Percentiles rank a stretch among this genome's conserved stretches.
Evolutionary conservation across 1,140 invertebrate species (phyloP).

Genomic region (Helicorthomorpha holstii): DNA sequence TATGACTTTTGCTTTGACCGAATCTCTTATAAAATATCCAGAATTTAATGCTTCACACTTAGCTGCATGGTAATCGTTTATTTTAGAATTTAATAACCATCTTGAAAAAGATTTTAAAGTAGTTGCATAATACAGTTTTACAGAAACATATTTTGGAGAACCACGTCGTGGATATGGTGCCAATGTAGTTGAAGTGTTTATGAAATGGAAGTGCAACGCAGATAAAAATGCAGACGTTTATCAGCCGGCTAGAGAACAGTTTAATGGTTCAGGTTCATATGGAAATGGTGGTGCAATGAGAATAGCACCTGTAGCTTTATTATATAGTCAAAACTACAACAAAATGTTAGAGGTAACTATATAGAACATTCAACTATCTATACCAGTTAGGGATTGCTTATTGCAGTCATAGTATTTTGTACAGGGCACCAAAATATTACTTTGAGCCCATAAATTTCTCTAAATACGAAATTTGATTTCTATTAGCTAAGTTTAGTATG

Average conservation of each 20-base stretch:
- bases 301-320: not conserved
- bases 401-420: too few species aligned
- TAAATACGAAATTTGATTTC: too few species aligned
- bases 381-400: too few species aligned
- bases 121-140: not conserved
- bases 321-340: not conserved
- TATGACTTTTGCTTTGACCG: not conserved
- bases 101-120: not conserved
- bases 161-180: not conserved
- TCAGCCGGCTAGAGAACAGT: not conserved
- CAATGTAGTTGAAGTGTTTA: not conserved
- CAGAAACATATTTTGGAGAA: not conserved
- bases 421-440: too few species aligned
- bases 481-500: too few species aligned
- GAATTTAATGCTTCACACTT: not conserved
- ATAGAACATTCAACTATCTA: too few species aligned
- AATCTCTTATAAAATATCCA: not conserved
- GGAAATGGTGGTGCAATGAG: not conserved
- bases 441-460: too few species aligned
- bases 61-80: not conserved
- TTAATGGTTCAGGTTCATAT: not conserved
- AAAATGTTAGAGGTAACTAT: not conserved
- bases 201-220: not conserved
- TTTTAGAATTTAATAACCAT: not conserved
- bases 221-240: not conserved